Base-by-base conservation (phyloP, 2,797 vertebrate genomes). In the Notolepis coatsorum region DNA sequence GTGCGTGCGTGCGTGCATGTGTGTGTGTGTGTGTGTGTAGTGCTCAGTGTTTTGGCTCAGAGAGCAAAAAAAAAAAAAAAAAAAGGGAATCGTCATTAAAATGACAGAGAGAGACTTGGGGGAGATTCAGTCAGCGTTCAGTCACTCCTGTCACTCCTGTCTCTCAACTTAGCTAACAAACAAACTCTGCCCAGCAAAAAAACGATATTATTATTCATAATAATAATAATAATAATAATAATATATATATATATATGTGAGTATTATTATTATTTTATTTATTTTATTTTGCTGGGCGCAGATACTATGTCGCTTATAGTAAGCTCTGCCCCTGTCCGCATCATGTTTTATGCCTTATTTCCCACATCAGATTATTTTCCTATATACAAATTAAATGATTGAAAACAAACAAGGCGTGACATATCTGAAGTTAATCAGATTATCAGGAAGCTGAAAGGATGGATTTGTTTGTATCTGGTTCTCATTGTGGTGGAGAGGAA, bases 371-470 rank as follows among this genome's bases (percentile, higher is more conserved):
- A 39, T 49, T 33, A 60, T 68, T n/a, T n/a, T 68, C 43, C 68
- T 64, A 65, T n/a, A 63, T 61, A 46, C 47, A 58, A 52, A 48
- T 13, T 53, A 52, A 55, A 70, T 65, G 43, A 70, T 77, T 18
- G 66, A 81, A 73, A 68, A 79, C 75, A 63, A 81, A 81, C 68
- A 43, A 17, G 47, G 38, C 37, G 51, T 60, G 61, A 62, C 52
- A 61, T 65, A 46, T 75, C 67, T 73, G 46, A 79, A 67, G 38
- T 71, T 43, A 71, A 59, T 39, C 61, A 71, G 7, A 28, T 51
- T 47, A 55, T 68, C 61, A 62, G 48, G 71, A 39, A n/a, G n/a
- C n/a, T 39, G 31, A 64, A 49, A 68, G 48, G 47, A 62, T 38
- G 13, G 18, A 1, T 7, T 27, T 20, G 15, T 50, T 3, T 25